Base-by-base conservation (phyloP, 2,888 invertebrate species). In the Sinopyrophorus schimmeli region DNA sequence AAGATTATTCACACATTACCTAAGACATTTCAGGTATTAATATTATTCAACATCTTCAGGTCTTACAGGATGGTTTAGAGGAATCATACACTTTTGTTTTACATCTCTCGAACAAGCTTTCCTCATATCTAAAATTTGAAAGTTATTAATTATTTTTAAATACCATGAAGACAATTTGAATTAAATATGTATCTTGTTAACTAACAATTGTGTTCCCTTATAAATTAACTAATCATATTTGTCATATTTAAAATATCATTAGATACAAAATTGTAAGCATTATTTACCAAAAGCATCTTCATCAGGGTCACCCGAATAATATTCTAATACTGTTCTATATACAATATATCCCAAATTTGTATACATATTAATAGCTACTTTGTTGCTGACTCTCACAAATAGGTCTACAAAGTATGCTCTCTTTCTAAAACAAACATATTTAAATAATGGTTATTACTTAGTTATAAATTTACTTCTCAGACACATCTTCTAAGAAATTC, bases 351-450 rank as follows among this genome's bases (percentile, higher is more conserved):
- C 98, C 47, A 98, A 77, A 71, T 90, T 89, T 64, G 87, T 87
- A 71, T 99, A 99, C 96, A 99, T 97, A 65, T 92, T 91, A 42
- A 97, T 95, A 1, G 99, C 99, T 28, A 96, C 92, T 72, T 89
- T 87, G 73, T 99, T 99, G 67, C 96, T 97, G 6, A 97, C 94
- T 63, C 99, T 82, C 2, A 99, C 99, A 80, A 98, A 99, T 21
- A 99, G 78, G 72, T 99, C 99, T 9, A 99, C 98, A 75, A 99
- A 99, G 72, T 91, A 98, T 15, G 94, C 91, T 41, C 88, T 83
- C 77, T 98, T 97, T 71, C 97, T 97, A 73, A 30, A 82, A 82
- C 5, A 23, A 3, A 14, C 9, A 40, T 40, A 5, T 23, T 31
- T 16, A 38, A 28, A 47, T 34, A 17, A 15, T 5, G n/a, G 17